Conservation (phyloP, 2,888 invertebrate species). For the Osmoderma eremita region DNA sequence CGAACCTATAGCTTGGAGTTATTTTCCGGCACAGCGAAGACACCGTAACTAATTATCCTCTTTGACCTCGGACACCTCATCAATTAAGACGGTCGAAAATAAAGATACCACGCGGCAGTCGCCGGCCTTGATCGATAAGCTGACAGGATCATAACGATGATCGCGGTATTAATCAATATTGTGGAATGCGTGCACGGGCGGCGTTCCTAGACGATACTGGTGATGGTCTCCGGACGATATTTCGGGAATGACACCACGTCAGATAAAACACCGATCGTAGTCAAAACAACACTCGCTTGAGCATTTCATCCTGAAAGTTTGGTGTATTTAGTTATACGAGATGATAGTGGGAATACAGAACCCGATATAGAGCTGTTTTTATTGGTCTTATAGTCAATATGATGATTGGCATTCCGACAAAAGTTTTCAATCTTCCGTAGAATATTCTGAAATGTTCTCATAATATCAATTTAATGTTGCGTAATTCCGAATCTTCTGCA, state of each 20-base stretch:
- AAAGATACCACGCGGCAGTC: not conserved
- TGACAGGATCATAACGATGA: conserved; percentile 12
- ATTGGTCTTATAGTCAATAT: too few species aligned
- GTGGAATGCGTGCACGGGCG: conserved; percentile 1
- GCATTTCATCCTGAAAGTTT: too few species aligned
- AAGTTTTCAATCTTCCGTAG: too few species aligned
- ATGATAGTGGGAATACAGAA: too few species aligned
- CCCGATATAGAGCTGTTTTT: too few species aligned
- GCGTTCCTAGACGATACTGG: not conserved
- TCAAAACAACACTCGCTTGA: conserved; percentile 20
- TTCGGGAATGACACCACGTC: conserved; percentile 13
- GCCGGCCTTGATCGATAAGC: conserved; percentile 21
- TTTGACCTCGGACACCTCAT: conserved; percentile 31
- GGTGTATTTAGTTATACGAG: too few species aligned
- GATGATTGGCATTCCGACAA: too few species aligned
- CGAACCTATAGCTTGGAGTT: not conserved
- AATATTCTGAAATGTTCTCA: too few species aligned
- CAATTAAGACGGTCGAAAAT: conserved; percentile 24
- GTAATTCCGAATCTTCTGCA: too few species aligned
- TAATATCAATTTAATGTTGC: too few species aligned
- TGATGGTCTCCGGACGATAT: not conserved
- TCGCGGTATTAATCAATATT: conserved; percentile 17
- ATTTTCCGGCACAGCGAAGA: conserved; percentile 27
- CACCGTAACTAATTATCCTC: conserved; percentile 34
- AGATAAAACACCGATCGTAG: conserved; percentile 27